A percentile compares a stretch with the other conserved stretches of the same genome.
Evolutionary conservation across 2,888 invertebrate genomes (phyloP).

Genomic region (Agrilus cyanescens): DNA sequence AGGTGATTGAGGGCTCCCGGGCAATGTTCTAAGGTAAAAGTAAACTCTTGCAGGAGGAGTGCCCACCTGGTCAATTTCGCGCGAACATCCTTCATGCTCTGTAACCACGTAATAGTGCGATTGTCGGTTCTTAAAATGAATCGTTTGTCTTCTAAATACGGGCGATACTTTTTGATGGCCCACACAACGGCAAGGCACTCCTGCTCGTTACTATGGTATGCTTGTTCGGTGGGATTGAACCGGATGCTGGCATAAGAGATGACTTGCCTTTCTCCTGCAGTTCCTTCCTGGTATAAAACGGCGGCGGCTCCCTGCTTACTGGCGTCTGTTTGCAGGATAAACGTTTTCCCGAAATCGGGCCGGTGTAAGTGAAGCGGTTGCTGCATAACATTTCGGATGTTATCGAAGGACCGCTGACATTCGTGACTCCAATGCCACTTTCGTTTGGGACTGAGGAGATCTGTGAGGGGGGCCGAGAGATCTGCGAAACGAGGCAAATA

Average conservation of each 20-base stretch:
- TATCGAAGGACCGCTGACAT: slow-evolving; percentile 6
- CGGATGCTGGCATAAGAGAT: slow-evolving; percentile 14
- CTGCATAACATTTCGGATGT: slow-evolving; percentile 7
- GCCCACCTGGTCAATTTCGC: slow-evolving; percentile 14
- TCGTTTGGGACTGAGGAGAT: slow-evolving; percentile 8
- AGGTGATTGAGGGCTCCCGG: slow-evolving; percentile 14
- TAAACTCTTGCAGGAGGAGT: slow-evolving; percentile 14
- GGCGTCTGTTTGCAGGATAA: slow-evolving; percentile 16
- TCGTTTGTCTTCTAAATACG: background rate
- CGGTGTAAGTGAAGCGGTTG: slow-evolving; percentile 10
- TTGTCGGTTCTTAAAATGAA: slow-evolving; percentile 13
- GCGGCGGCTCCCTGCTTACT: slow-evolving; percentile 14
- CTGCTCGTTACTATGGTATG: slow-evolving; percentile 18
- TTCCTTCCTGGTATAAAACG: slow-evolving; percentile 14
- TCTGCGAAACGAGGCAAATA: slow-evolving; percentile 16
- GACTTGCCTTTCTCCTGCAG: slow-evolving; percentile 2
- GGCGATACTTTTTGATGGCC: slow-evolving; percentile 11
- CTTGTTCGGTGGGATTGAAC: slow-evolving; percentile 9
- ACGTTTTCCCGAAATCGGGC: slow-evolving; percentile 10
- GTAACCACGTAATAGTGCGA: slow-evolving; percentile 14
- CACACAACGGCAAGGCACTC: slow-evolving; percentile 16
- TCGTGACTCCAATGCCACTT: slow-evolving; percentile 10
- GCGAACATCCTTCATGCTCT: slow-evolving; percentile 6
- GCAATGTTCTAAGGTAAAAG: slow-evolving; percentile 17
- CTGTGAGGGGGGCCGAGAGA: slow-evolving; percentile 15